A percentile compares a stretch with the other conserved stretches of the same genome.
Evolutionary conservation across 2,113 vertebrate species (phyloP).

Genomic region (Lagopus leucura): DNA sequence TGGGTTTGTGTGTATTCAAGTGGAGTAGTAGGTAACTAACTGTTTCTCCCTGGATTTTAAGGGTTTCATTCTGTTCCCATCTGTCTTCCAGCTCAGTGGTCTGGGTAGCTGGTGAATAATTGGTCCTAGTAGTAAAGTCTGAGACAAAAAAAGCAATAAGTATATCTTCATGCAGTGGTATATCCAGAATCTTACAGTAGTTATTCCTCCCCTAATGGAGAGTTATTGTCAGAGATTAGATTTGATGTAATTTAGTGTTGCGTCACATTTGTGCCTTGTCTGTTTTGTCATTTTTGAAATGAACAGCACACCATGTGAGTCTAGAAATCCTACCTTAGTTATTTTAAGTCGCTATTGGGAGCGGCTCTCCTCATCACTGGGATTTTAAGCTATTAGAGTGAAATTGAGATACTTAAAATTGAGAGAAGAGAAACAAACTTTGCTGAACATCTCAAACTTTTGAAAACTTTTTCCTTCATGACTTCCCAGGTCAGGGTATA

Average conservation of each 20-base stretch:
- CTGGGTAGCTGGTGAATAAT: no score
- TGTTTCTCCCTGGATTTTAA: no score
- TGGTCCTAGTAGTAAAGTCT: no score
- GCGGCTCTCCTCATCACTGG: rapidly evolving
- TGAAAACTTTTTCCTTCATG: neutral
- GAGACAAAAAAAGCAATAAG: neutral
- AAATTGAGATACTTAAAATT: neutral
- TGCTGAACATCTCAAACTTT: neutral
- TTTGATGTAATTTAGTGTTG: neutral
- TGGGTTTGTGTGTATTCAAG: neutral
- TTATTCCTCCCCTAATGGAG: neutral
- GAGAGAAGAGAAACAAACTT: neutral
- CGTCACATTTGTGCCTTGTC: neutral
- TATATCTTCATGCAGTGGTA: neutral
- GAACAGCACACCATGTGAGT: neutral
- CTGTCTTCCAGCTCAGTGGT: no score
- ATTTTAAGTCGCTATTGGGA: neutral
- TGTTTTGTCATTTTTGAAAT: neutral
- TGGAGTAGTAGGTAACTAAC: neutral
- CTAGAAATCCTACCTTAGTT: neutral
- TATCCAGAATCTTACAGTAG: neutral
- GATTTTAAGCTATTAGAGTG: neutral
- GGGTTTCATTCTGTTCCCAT: no score
- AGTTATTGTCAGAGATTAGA: neutral
- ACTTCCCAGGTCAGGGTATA: neutral